Evolutionary conservation across 2,888 invertebrate genomes (phyloP).

Genomic region (Andricus curvator): DNA sequence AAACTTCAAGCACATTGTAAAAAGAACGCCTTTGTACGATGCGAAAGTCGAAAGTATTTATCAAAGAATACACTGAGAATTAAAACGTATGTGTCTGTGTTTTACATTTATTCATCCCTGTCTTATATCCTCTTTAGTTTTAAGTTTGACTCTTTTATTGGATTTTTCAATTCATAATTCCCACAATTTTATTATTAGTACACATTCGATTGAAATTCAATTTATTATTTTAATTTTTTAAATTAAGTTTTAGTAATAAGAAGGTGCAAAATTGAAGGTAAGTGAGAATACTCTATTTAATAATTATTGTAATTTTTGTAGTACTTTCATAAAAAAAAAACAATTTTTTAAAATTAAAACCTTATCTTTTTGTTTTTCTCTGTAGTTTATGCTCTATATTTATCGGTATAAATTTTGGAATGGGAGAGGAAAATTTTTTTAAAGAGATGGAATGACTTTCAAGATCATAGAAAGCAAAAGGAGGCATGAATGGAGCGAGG

Average conservation of each 20-base stretch:
- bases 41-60: constrained; percentile 69
- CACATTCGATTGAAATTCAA: neutral
- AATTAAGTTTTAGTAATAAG: neutral
- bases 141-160: neutral
- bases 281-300: neutral
- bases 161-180: neutral
- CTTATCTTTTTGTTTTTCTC: neutral
- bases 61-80: constrained; percentile 67
- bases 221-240: neutral
- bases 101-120: constrained; percentile 22
- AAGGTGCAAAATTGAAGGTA: neutral
- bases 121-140: constrained; percentile 5
- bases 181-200: neutral
- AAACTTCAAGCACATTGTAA: constrained; percentile 19
- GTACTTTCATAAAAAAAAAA: neutral
- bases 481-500: constrained; percentile 40
- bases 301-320: no score
- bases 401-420: neutral
- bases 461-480: constrained; percentile 40
- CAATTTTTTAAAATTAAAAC: neutral
- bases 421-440: neutral
- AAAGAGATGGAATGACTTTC: constrained; percentile 34
- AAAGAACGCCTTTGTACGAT: constrained; percentile 66
- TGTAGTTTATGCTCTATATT: neutral
- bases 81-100: constrained; percentile 51